Conservation (phyloP, 2,888 invertebrate genomes). For the Melanostoma mellinum region DNA sequence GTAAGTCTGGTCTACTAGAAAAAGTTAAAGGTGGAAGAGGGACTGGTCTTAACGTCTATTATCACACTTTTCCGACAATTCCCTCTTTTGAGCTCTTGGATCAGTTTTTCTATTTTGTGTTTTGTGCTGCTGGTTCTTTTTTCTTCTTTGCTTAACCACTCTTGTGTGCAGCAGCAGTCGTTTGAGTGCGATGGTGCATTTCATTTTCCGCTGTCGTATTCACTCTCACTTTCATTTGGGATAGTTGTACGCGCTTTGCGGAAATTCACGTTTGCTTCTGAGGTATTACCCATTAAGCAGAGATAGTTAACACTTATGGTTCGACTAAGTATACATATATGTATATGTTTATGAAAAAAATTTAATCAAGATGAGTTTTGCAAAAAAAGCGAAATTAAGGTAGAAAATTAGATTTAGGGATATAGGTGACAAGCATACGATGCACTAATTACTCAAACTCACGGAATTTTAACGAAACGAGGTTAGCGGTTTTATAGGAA, state of each 20-base stretch:
- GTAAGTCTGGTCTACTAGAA: conserved; percentile 30
- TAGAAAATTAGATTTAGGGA: conserved; percentile 56
- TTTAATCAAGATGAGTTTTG: conserved; percentile 6
- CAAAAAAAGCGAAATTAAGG: conserved; percentile 14
- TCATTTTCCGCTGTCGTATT: conserved; percentile 81
- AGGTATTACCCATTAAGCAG: conserved; percentile 46
- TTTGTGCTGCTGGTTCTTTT: conserved; percentile 44
- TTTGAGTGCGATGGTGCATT: conserved; percentile 54
- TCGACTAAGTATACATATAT: conserved; percentile 20
- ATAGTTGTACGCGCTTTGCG: conserved; percentile 53
- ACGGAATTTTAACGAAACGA: conserved; percentile 35
- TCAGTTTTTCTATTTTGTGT: conserved; percentile 71
- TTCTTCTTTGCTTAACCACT: conserved; percentile 37
- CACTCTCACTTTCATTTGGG: conserved; percentile 81
- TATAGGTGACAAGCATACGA: conserved; percentile 55
- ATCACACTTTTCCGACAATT: conserved; percentile 63
- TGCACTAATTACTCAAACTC: conserved; percentile 53
- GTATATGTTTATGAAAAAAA: conserved; percentile 15
- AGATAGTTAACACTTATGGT: conserved; percentile 51
- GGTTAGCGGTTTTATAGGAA: conserved; percentile 17
- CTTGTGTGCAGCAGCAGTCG: conserved; percentile 35
- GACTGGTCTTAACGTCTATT: conserved; percentile 48
- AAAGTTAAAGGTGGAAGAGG: background rate
- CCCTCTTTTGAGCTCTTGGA: conserved; percentile 30
- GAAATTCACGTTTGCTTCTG: conserved; percentile 59